Percentiles rank a stretch among this genome's conserved stretches.
These are phyloP conservation scores for Pyrrhura leucotis DNA, from an alignment of 2,797 vertebrate species.

Conservation along the genomic window DNA sequence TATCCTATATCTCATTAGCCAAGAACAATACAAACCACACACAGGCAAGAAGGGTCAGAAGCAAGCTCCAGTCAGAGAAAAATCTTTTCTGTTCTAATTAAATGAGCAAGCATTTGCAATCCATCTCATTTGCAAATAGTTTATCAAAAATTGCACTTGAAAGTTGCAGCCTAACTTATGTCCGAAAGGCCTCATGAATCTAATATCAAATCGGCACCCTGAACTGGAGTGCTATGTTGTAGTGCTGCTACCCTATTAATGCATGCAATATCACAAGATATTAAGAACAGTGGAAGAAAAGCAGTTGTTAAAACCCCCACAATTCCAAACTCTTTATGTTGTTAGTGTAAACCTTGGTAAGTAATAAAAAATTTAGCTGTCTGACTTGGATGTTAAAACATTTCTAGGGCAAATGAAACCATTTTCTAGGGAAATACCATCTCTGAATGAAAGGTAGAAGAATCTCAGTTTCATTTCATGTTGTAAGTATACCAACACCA, in stretches of 20 bases:
- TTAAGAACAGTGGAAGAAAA: slow-evolving; percentile 2
- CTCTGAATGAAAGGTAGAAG: not conserved
- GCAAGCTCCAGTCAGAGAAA: slow-evolving; percentile 39
- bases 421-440: not conserved
- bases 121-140: not conserved
- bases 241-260: not conserved
- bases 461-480: not conserved
- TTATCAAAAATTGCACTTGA: slow-evolving; percentile 34
- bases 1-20: slow-evolving; percentile 89
- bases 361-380: not conserved
- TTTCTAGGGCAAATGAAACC: not conserved
- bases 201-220: not conserved
- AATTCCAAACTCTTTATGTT: not conserved
- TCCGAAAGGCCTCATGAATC: not conserved
- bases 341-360: not conserved
- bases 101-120: slow-evolving; percentile 48
- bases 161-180: not conserved
- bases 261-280: not conserved
- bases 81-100: slow-evolving; percentile 68
- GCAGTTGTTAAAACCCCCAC: not conserved
- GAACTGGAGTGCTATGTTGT: not conserved
- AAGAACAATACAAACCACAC: slow-evolving; percentile 72
- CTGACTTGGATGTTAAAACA: not conserved
- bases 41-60: slow-evolving; percentile 58
- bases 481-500: not conserved